Percentiles rank a stretch among this genome's conserved stretches.
phyloP scores from a whole-genome alignment of 1,140 invertebrate species.

The Halesus radiatus region DNA sequence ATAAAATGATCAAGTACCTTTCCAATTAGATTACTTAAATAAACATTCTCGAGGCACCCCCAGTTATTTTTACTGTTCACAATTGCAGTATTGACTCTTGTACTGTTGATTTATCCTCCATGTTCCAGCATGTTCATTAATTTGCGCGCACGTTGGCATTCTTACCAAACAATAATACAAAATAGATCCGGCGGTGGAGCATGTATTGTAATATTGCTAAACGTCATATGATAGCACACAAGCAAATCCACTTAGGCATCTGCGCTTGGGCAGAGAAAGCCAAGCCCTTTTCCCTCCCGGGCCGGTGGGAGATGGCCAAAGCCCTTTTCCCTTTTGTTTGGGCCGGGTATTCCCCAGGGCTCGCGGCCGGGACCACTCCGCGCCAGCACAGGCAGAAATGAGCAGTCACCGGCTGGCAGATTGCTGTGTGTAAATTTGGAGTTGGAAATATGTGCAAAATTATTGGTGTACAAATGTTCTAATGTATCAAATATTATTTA shows the following conservation, averaged over 20 bases:
- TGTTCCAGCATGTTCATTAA: not conserved
- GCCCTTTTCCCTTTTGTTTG: slow-evolving; percentile 15
- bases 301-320: not conserved
- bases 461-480: no score
- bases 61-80: no score
- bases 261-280: not conserved
- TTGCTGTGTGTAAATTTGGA: no score
- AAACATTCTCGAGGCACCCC: no score
- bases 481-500: no score
- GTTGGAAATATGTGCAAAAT: no score
- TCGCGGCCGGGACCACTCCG: not conserved
- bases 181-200: not conserved
- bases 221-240: slow-evolving; percentile 21
- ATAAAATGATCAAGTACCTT: no score
- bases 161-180: not conserved
- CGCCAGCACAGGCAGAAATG: not conserved
- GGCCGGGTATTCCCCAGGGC: not conserved
- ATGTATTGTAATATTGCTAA: slow-evolving; percentile 4
- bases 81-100: no score
- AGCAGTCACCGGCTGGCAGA: not conserved
- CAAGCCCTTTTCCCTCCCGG: not conserved
- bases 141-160: not conserved
- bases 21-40: no score
- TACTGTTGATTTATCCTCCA: no score
- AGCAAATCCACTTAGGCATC: slow-evolving; percentile 16